Evolutionary conservation across 64 coral and sea anemone species (phyloP).

Genomic region (Actinia tenebrosa): DNA sequence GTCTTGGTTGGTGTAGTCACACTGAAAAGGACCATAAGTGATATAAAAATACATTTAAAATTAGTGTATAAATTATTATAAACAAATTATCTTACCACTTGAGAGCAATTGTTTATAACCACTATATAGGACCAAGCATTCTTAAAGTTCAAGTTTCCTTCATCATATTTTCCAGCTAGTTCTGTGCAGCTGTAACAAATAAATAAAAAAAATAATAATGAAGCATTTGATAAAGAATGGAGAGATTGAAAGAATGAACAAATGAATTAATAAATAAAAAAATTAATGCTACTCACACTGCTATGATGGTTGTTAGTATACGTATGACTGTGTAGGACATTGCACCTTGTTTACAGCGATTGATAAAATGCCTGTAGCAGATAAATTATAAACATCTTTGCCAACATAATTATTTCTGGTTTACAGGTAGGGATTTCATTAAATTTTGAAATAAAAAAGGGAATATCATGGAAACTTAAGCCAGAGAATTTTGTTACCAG

Average conservation of each 20-base stretch:
- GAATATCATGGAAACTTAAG: too few species aligned
- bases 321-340: conserved; percentile 93
- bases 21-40: too few species aligned
- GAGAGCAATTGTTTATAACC: conserved; percentile 94
- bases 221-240: neutral
- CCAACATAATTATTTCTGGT: too few species aligned
- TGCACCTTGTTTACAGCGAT: conserved; percentile 85
- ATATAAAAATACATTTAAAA: too few species aligned
- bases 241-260: neutral
- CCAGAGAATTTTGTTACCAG: too few species aligned
- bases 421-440: too few species aligned
- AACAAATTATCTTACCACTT: conserved; percentile 68
- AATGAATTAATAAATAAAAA: neutral
- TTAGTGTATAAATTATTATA: neutral
- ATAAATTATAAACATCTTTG: neutral
- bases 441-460: too few species aligned
- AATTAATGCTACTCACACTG: conserved; percentile 76
- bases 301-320: conserved; percentile 77
- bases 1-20: too few species aligned
- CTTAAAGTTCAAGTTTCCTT: conserved; percentile 84
- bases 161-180: conserved; percentile 93
- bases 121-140: conserved; percentile 92
- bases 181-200: conserved; percentile 79
- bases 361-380: conserved; percentile 60
- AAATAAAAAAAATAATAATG: neutral